A percentile compares a stretch with the other conserved stretches of the same genome.
Conservation (phyloP, 2,797 vertebrate genomes). For the Galaxias olidus region DNA sequence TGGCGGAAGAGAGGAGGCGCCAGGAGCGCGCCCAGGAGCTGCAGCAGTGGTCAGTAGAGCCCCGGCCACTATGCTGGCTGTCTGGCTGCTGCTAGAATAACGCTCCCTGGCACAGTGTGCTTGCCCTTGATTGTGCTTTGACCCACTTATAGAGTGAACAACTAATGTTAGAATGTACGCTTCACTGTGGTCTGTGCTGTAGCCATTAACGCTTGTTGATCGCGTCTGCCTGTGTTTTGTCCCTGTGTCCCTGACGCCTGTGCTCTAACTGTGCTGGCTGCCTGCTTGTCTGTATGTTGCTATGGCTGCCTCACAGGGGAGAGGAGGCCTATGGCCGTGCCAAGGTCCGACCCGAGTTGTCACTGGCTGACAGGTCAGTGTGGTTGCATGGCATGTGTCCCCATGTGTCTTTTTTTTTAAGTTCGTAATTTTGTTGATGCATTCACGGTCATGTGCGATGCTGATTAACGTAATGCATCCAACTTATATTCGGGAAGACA, state of each 20-base stretch:
- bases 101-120: no score
- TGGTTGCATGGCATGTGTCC: background rate
- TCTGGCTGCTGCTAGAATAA: background rate
- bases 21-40: slow-evolving; percentile 42
- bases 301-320: slow-evolving; percentile 61
- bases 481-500: no score
- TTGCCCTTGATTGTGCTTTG: no score
- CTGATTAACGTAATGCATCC: no score
- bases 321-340: slow-evolving; percentile 57
- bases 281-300: slow-evolving; percentile 27
- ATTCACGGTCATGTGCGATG: no score
- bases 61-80: no score
- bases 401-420: no score
- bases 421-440: no score
- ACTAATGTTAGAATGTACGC: no score
- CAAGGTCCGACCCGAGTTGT: slow-evolving; percentile 61
- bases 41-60: slow-evolving; percentile 65
- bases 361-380: slow-evolving; percentile 76
- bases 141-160: no score
- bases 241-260: no score
- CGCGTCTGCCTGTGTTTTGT: slow-evolving; percentile 60
- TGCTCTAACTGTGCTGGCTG: no score
- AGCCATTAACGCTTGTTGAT: slow-evolving; percentile 49
- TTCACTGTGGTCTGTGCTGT: slow-evolving; percentile 21
- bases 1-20: slow-evolving; percentile 57